Conservation (phyloP, 2,888 invertebrate species). For the Uloborus plumipes region DNA sequence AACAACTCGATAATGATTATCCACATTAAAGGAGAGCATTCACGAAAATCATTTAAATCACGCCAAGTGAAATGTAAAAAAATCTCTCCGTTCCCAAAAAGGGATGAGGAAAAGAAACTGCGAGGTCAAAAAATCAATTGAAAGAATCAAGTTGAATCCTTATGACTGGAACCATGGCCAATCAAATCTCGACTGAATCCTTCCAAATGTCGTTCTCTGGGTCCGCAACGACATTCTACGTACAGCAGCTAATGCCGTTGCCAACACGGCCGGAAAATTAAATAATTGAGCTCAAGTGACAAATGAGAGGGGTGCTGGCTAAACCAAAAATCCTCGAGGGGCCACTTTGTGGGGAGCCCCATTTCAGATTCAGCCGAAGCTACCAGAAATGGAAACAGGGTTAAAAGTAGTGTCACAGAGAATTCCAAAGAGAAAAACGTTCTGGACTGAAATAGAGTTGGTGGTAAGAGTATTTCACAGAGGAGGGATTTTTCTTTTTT, state of each 20-base stretch:
- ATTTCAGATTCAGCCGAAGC: constrained; percentile 8
- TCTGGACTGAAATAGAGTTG: constrained; percentile 33
- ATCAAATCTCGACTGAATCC: constrained; percentile 55
- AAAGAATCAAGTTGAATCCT: too few species aligned
- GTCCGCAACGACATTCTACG: constrained; percentile 11
- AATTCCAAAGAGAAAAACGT: background rate
- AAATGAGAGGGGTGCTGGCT: constrained; percentile 14
- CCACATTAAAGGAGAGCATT: too few species aligned
- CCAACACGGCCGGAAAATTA: constrained; percentile 37
- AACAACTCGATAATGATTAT: too few species aligned
- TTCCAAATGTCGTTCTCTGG: constrained; percentile 28
- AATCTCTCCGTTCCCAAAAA: too few species aligned
- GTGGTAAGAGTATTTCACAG: background rate
- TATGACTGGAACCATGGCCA: background rate
- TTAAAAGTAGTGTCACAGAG: constrained; percentile 15
- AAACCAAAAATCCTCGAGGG: constrained; percentile 25
- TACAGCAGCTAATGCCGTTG: background rate
- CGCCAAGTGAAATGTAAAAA: too few species aligned
- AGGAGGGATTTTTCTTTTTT: background rate
- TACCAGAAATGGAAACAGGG: constrained; percentile 7
- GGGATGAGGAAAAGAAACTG: too few species aligned
- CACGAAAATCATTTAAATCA: too few species aligned
- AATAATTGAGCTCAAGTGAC: constrained; percentile 57
- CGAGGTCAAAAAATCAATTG: too few species aligned
- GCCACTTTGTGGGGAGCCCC: constrained; percentile 21